These are phyloP conservation scores for Mystacornis crossleyi DNA, from an alignment of 2,113 vertebrate genomes.

Conservation along the genomic window DNA sequence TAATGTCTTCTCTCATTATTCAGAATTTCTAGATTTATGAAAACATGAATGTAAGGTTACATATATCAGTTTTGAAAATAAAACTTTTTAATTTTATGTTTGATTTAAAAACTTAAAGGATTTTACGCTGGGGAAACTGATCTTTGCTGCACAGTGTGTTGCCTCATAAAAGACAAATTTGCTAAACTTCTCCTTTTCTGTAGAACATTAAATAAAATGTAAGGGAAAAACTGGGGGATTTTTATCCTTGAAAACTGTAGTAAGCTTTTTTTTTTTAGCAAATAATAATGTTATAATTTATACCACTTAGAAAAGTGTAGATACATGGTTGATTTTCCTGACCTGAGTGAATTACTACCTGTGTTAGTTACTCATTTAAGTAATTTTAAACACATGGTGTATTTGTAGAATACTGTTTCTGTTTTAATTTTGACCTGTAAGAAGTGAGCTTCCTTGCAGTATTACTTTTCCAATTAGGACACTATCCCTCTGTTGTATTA, in stretches of 20 bases:
- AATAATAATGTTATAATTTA: not conserved
- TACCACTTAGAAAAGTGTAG: not conserved
- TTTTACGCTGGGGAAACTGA: not conserved
- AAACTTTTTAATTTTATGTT: not conserved
- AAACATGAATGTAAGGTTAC: not conserved
- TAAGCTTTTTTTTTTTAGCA: not conserved
- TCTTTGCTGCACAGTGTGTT: not conserved
- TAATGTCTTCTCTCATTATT: not conserved
- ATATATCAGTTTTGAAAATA: not conserved
- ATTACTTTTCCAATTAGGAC: not conserved
- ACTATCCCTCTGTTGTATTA: not conserved
- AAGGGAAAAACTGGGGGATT: not conserved
- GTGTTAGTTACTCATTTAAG: not conserved
- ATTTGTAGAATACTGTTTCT: not conserved
- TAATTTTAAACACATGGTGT: not conserved
- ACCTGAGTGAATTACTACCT: not conserved
- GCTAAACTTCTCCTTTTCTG: not conserved
- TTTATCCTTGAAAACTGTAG: not conserved
- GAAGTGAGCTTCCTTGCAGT: not conserved
- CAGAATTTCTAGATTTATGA: not conserved
- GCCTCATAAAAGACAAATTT: not conserved
- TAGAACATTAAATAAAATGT: not conserved
- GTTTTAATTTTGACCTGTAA: not conserved
- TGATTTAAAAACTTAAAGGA: not conserved
- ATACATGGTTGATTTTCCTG: not conserved